Evolutionary conservation across 1,140 invertebrate genomes (phyloP), one percentile per base, ranked within the genome.

Genomic region (Drosophila parvula): DNA sequence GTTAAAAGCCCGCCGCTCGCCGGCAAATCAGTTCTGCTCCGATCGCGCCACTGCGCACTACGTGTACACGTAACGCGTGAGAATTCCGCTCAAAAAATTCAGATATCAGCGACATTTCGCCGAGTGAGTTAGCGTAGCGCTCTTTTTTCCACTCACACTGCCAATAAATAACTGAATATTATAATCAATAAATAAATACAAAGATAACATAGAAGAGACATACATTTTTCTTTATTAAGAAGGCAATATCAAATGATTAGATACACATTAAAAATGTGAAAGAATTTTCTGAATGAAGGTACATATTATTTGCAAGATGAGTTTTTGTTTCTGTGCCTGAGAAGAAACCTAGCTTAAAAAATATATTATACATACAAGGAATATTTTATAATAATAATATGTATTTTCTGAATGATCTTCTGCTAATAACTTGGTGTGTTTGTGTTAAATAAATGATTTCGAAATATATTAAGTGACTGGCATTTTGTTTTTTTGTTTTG

Each of bases 11-110:
- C 59, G 59, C 36, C 61, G 75, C 61, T 79, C 81, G 75, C 83
- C 83, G 83, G 56, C 60, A 55, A 70, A 70, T 88, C 88, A 90
- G 88, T 90, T 84, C 73, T 74, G 83, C 74, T 90, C 78, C 84
- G 88, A 90, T 82, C 88, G 88, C 73, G 79, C 62, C 78, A 81
- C 73, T 59, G 74, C 71, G 50, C 76, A 90, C 67, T 78, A 78
- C 51, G 34, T 11, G 36, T 22, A 22, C 4, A 53, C 86, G 74
- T 57, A 68, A 43, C 78, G 73, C 56, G 58, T 16, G 18, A 12
- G 16, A 70, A 14, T 9, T 9, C 22, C 47, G 16, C 45, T 44
- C n/a, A 10, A 11, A 5, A n/a, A 16, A 38, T 50, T 27, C n/a
- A 28, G 41, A 58, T 45, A 27, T 73, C 51, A 22, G 69, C 67